These are phyloP conservation scores for Morpho achilles DNA, from an alignment of 2,888 invertebrate genomes.

Conservation along the genomic window DNA sequence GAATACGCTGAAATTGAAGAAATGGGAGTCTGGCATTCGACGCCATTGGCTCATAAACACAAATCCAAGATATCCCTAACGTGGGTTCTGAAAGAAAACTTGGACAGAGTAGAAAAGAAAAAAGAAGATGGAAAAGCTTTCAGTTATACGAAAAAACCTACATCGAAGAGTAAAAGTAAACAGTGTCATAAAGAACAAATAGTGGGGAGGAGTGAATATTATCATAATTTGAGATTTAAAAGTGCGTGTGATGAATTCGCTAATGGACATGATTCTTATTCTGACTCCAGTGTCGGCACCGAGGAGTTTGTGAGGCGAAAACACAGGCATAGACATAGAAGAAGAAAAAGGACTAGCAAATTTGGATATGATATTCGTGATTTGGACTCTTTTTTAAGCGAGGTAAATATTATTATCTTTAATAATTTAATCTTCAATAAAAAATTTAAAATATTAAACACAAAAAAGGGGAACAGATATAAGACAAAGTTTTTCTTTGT, in stretches of 20 bases:
- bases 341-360: conserved; percentile 55
- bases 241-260: conserved; percentile 66
- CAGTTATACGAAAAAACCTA: conserved; percentile 38
- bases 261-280: conserved; percentile 48
- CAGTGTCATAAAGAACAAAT: conserved; percentile 51
- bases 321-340: conserved; percentile 71
- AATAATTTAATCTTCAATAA: no score
- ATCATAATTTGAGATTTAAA: conserved; percentile 69
- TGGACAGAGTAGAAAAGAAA: conserved; percentile 53
- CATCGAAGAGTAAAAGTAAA: conserved; percentile 37
- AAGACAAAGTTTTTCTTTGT: no score
- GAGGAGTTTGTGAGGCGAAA: conserved; percentile 65
- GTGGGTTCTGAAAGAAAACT: conserved; percentile 85
- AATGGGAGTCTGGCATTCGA: conserved; percentile 75
- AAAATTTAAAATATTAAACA: no score
- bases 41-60: conserved; percentile 63
- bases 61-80: conserved; percentile 85
- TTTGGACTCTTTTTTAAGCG: conserved; percentile 87
- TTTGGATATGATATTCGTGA: conserved; percentile 91
- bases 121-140: conserved; percentile 38
- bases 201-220: conserved; percentile 64
- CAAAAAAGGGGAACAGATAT: no score
- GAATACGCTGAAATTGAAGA: conserved; percentile 68
- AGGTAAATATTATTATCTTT: conserved; percentile 65
- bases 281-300: conserved; percentile 56